Base-by-base conservation (phyloP, 2,113 vertebrate genomes). In the Phyllopteryx taeniolatus region DNA sequence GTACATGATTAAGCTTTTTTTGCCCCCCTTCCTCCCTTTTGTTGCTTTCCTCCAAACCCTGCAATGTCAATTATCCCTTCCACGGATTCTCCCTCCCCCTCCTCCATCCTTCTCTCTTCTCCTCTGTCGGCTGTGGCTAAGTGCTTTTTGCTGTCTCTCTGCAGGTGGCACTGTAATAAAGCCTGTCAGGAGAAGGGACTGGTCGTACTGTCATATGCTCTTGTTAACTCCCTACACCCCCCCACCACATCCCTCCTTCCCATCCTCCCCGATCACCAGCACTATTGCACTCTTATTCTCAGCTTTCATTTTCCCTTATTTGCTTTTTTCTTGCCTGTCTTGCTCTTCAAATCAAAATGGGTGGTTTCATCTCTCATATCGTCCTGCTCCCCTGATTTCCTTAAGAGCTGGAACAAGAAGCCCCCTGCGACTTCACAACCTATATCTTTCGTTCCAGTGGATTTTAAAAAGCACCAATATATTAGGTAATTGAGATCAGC, bases 121-220 rank as follows among this genome's bases (percentile, higher is more conserved):
- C 70, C 67, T 72, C 60, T 68, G 70, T 86, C 72, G 77, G 75
- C 86, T 76, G 79, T 82, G 78, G 79, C 88, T 91, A 92, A 92
- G 89, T 92, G 90, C 86, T 85, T 91, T 92, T 87, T 76, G 78
- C 78, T 90, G 91, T 92, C 79, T 89, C 83, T 43, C 81, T 79
- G 82, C 87, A 88, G 89, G 88, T 88, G 89, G 87, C 84, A 83
- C 83, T 83, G 85, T 89, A 90, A 91, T 89, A 90, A 90, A 88
- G 89, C 88, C 71, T 88, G 88, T 89, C 87, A 86, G 86, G 79
- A 69, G 84, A 83, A 87, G 85, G 75, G 82, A 81, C 69, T 82
- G 87, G 87, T 90, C 81, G 64, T 82, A 80, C 86, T 81, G 86
- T 90, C 88, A 89, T 86, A 88, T 85, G 87, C 85, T 87, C 83